Conservation (phyloP, 1,140 invertebrate species). For the Drosophila pseudoananassae region DNA sequence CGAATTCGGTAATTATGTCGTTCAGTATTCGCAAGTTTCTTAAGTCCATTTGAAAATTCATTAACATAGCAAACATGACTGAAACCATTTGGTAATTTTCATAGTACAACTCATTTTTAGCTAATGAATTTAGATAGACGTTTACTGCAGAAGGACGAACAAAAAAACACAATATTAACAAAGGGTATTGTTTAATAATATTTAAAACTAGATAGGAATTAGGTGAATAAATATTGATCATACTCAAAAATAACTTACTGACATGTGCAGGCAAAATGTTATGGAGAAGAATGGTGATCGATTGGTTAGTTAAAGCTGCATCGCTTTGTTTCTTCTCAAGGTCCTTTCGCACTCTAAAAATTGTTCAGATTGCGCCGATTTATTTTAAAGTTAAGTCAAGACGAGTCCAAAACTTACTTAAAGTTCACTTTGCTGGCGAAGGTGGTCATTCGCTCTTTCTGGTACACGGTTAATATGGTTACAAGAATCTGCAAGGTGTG, state of each 20-base stretch:
- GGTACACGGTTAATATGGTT: conserved; percentile 88
- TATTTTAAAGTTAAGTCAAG: no score
- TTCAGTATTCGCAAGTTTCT: conserved; percentile 92
- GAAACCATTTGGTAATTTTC: conserved; percentile 93
- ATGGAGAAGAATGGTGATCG: conserved; percentile 92
- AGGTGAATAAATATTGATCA: no score
- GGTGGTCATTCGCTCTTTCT: conserved; percentile 94
- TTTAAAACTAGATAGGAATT: no score
- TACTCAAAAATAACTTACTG: conserved; percentile 85
- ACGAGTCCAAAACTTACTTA: conserved; percentile 50
- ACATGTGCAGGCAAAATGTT: conserved; percentile 94
- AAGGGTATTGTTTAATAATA: background rate
- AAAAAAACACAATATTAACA: no score
- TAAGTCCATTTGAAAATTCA: conserved; percentile 88
- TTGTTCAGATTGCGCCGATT: no score
- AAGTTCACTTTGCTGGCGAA: conserved; percentile 93
- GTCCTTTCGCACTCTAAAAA: conserved; percentile 90
- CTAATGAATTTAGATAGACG: conserved; percentile 89
- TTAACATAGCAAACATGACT: conserved; percentile 96
- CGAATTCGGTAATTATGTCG: conserved; percentile 95
- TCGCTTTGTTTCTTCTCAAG: conserved; percentile 92
- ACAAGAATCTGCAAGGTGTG: conserved; percentile 89
- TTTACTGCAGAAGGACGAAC: conserved; percentile 85
- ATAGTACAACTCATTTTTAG: conserved; percentile 91
- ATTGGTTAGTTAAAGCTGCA: conserved; percentile 89